These are phyloP conservation scores for Channallabes apus DNA, from an alignment of 2,797 vertebrate species.

Conservation along the genomic window DNA sequence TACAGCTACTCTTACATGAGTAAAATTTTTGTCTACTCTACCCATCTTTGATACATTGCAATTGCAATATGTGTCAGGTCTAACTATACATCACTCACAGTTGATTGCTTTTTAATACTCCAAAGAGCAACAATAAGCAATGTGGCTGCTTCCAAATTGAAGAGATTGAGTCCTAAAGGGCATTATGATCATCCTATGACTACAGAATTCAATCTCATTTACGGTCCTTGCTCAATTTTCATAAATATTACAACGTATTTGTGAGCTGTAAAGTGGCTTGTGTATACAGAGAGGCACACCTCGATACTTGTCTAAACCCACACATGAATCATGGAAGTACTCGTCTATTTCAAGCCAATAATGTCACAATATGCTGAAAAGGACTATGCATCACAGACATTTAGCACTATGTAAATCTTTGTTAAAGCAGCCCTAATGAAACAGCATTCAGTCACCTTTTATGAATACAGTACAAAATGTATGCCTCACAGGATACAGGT, in stretches of 20 bases:
- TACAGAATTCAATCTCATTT: neutral
- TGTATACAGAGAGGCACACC: neutral
- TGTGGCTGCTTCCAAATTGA: neutral
- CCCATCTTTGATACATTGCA: too few relatives aligned
- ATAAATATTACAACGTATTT: neutral
- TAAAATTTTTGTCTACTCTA: too few relatives aligned
- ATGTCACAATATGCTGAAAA: neutral
- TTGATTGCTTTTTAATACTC: neutral
- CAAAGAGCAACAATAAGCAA: neutral
- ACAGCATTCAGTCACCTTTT: neutral
- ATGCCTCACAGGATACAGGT: neutral
- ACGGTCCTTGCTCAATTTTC: too few relatives aligned
- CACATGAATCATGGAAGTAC: constrained; percentile 3
- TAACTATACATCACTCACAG: neutral
- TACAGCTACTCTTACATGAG: too few relatives aligned
- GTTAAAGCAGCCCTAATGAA: neutral
- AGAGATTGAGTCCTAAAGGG: neutral
- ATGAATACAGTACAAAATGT: neutral
- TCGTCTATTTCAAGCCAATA: neutral
- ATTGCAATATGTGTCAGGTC: too few relatives aligned
- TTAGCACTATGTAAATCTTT: neutral
- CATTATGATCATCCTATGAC: neutral
- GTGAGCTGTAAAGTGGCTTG: neutral
- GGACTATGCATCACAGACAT: neutral
- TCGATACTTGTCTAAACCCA: neutral